phyloP scores from a whole-genome alignment of 2,113 vertebrate genomes.

The Syngnathus scovelli region DNA sequence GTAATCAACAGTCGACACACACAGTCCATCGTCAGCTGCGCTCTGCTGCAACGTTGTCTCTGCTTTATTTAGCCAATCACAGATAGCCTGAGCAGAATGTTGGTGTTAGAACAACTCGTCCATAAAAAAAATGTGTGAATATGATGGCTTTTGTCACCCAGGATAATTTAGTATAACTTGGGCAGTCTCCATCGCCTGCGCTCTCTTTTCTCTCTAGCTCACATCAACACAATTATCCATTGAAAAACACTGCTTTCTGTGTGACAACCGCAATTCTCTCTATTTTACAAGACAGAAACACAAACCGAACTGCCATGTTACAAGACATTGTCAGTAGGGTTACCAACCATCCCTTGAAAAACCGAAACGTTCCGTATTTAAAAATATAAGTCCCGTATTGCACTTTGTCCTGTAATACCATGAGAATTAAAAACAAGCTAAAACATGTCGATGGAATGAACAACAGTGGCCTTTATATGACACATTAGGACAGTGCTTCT shows the following conservation, averaged over 20 bases:
- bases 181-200: conserved; percentile 15
- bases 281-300: conserved; percentile 21
- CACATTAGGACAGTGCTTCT: too few relatives aligned
- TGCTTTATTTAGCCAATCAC: conserved; percentile 42
- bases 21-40: conserved; percentile 39
- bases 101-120: conserved; percentile 45
- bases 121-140: conserved; percentile 31
- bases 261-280: conserved; percentile 23
- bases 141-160: conserved; percentile 18
- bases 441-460: too few relatives aligned
- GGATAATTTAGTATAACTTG: conserved; percentile 35
- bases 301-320: conserved; percentile 29
- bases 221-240: conserved; percentile 20
- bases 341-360: conserved; percentile 21
- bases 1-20: conserved; percentile 61
- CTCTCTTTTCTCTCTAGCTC: conserved; percentile 17
- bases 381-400: too few relatives aligned
- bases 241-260: conserved; percentile 32
- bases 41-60: conserved; percentile 47
- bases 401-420: too few relatives aligned
- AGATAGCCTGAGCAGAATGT: conserved; percentile 36
- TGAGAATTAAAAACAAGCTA: too few relatives aligned
- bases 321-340: conserved; percentile 18
- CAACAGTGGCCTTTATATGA: too few relatives aligned
- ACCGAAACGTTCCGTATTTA: neutral